Conservation (phyloP, 2,888 invertebrate genomes). For the Erannis defoliaria region DNA sequence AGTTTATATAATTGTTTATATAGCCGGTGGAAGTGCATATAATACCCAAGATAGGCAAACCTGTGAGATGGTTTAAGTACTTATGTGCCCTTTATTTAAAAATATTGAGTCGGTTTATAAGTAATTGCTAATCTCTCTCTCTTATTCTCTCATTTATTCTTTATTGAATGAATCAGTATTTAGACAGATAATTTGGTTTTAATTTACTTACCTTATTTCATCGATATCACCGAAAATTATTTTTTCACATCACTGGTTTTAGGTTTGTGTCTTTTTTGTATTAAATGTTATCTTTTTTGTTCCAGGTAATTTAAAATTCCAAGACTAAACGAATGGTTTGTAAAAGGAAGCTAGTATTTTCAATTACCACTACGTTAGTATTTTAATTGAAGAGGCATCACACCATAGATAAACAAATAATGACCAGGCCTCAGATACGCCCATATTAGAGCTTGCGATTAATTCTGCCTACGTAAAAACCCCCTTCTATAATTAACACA, state of each 20-base stretch:
- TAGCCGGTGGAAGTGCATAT: too few species aligned
- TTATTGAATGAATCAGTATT: too few species aligned
- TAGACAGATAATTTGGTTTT: neutral
- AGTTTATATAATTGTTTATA: too few species aligned
- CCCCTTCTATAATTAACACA: constrained; percentile 42
- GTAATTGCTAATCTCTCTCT: too few species aligned
- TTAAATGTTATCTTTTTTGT: constrained; percentile 43
- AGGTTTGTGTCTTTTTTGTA: constrained; percentile 17
- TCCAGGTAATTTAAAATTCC: constrained; percentile 51
- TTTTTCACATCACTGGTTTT: constrained; percentile 33
- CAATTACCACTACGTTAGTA: constrained; percentile 2
- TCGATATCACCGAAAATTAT: constrained; percentile 2
- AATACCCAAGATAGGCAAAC: too few species aligned
- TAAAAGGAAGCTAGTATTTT: constrained; percentile 5
- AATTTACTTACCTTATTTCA: neutral
- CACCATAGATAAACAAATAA: neutral
- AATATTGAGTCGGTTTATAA: too few species aligned
- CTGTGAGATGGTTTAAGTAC: too few species aligned
- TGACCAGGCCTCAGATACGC: constrained; percentile 16
- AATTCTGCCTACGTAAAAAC: constrained; percentile 33
- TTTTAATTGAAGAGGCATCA: neutral
- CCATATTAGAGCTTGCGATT: constrained; percentile 8
- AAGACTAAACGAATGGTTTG: constrained; percentile 8
- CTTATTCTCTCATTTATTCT: too few species aligned
- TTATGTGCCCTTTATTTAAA: too few species aligned